Conservation (phyloP, 2,797 vertebrate genomes). For the Neosilurus mollespiculum region DNA sequence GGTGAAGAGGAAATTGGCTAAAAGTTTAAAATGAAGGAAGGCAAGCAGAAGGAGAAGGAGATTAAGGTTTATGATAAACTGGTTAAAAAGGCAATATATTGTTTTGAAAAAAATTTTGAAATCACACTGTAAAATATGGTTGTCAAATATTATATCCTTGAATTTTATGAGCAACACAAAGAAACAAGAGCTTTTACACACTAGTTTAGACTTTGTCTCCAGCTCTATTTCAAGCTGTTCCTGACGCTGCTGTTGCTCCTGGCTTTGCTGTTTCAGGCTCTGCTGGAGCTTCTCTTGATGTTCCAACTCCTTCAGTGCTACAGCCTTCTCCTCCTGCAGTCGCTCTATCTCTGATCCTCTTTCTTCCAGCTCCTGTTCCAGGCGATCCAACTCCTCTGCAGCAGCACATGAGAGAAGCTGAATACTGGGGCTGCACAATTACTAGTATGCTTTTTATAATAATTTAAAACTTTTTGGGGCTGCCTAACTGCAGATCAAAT, state of each 20-base stretch:
- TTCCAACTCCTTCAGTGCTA: constrained; percentile 70
- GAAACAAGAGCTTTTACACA: constrained; percentile 58
- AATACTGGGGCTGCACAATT: neutral
- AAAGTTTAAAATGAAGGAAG: constrained; percentile 56
- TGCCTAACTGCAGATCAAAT: no score
- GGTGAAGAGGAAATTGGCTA: constrained; percentile 71
- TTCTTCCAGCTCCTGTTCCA: constrained; percentile 77
- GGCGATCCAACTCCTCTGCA: constrained; percentile 79
- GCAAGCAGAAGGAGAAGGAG: neutral
- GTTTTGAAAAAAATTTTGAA: neutral
- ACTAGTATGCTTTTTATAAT: neutral
- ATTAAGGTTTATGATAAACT: constrained; percentile 3
- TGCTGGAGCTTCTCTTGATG: constrained; percentile 72
- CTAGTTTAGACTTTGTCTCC: constrained; percentile 80
- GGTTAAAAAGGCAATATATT: neutral
- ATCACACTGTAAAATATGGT: neutral
- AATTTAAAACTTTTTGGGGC: no score
- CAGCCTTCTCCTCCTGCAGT: constrained; percentile 69
- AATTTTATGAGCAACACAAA: neutral
- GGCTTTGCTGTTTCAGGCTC: constrained; percentile 69
- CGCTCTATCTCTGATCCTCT: constrained; percentile 68
- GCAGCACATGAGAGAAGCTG: neutral
- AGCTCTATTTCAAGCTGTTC: constrained; percentile 74
- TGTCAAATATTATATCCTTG: neutral
- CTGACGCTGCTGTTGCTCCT: constrained; percentile 68